Evolutionary conservation across 2,113 vertebrate genomes (phyloP), one percentile per base, ranked within the genome.

Genomic region (Ariopsis seemanni): DNA sequence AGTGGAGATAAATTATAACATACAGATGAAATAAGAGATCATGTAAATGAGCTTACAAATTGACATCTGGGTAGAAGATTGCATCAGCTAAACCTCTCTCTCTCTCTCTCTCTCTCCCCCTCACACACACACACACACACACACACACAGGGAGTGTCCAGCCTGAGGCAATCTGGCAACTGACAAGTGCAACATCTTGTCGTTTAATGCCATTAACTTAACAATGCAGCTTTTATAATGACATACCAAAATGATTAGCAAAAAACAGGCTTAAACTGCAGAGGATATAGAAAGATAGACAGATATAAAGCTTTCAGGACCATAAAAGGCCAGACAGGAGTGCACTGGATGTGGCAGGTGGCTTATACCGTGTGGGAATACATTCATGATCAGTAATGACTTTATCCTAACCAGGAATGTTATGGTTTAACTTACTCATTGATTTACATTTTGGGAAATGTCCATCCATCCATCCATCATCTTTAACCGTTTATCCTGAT

Each of bases 1-100:
- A 82, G 48, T 12, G 42, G 58, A 75, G 58, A 74, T 80, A 14
- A 78, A 34, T 12, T 65, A 20, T 18, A 75, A 82, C 63, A 71
- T 22, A 81, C 34, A n/a, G 9, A 63, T 69, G 52, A 50, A 85
- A 83, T 83, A 34, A 30, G 15, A 60, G 48, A 57, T 85, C 27
- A 85, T 52, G 25, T 48, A 81, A 85, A 85, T 77, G 63, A 85
- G 27, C 55, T 71, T 89, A 90, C 50, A 81, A 69, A 80, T 79
- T 90, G 93, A 91, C 91, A 93, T 93, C 86, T 63, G 89, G 77
- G 85, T 86, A 14, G 78, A 75, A 52, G 80, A 90, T 94, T 94
- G 92, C 94, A 94, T 94, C 93, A 94, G 93, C 91, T 89, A 87
- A 90, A 88, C 71, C 52, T 42, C 42, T 42, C 42, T 42, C 42